Evolutionary conservation across 2,888 invertebrate species (phyloP), one percentile per base, ranked within the genome.

Genomic region (Arenicola marina): DNA sequence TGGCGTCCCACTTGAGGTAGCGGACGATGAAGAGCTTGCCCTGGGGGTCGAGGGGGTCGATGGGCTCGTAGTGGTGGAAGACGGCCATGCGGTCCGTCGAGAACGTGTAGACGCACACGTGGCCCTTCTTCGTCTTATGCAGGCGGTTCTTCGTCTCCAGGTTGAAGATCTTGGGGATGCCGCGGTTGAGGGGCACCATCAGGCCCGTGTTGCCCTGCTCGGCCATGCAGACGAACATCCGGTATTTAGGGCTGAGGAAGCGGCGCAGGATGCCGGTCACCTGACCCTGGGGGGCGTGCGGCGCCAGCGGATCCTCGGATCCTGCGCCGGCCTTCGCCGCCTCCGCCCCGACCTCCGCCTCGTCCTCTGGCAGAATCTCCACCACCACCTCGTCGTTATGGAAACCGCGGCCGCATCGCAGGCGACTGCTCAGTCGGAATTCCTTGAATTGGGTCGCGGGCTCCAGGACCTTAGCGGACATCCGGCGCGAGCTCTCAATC

Each of bases 381-480:
- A 80, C 75, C 1, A 79, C 76, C 4, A 78, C 79, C 44, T 74
- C 72, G 67, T 80, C 80, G 34, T 68, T 67, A 56, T 76, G 59
- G 45, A 77, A 75, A 28, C 75, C 79, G 33, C 72, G 72, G 15
- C 77, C 76, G 59, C 76, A 73, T 29, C 71, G 59, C 56, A 61
- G 59, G 4, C 72, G 56, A 56, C 68, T 74, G 56, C 66, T 66
- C 11, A 78, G 69, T 24, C 62, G 59, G 2, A 76, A 64, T 38
- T 66, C 51, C 29, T 29, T 53, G 15, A 15, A 43, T 21, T 2
- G 24, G 2, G n/a, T 4, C 1, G 51, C 28, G 11, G 24, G 21
- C 18, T 51, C 32, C 24, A 53, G 29, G 2, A 53, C 31, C 24
- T 68, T 56, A 28, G 74, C 76, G 53, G 55, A 62, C 45, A 67